Base-by-base conservation (phyloP, 2,797 vertebrate species). In the Paedocypris micromegethes region DNA sequence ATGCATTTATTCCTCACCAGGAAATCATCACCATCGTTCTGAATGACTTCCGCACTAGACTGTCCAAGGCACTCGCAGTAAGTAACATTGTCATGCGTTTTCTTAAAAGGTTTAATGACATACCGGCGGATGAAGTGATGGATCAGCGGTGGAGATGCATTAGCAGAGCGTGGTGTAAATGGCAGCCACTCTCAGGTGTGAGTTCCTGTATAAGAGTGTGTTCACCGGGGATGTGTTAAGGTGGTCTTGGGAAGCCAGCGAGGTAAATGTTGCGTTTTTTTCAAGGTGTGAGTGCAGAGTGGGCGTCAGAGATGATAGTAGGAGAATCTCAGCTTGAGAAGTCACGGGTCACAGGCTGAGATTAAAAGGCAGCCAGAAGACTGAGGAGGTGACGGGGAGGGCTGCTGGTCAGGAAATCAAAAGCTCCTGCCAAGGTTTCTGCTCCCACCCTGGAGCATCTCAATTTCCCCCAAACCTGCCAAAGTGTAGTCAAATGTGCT, bases 1-100 rank as follows among this genome's bases (percentile, higher is more conserved):
- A 90, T 67, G 94, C 90, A 0, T 98, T 88, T 66, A 91, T 99
- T 70, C 96, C 96, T 5, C 90, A 93, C 59, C 89, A 88, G 65
- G 95, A 98, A 5, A 92, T 98, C 0, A 83, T 94, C 78, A 82
- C 87, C 0, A 93, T 97, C 57, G 88, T 98, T 59, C 83, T 91
- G 70, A 98, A 96, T 66, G 94, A 94, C 78, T 98, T 94, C 68
- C 94, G 96, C 80, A 89, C 91, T 4, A 89, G 88, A 55, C 82
- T 99, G 1, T 99, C 97, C 5, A 98, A 94, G 88, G 95, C 96
- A 6, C 88, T 99, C 5, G 95, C 95, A 48, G 97, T 99, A 88
- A 93, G 95, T 93, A 58, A 66, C 69, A 37, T 43, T 37, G 51
- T 39, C 9, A 37, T 55, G 4, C 23, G 4, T 37, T 1, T 58